Conservation (phyloP, 2,888 invertebrate genomes). For the Onthophagus sagittarius region DNA sequence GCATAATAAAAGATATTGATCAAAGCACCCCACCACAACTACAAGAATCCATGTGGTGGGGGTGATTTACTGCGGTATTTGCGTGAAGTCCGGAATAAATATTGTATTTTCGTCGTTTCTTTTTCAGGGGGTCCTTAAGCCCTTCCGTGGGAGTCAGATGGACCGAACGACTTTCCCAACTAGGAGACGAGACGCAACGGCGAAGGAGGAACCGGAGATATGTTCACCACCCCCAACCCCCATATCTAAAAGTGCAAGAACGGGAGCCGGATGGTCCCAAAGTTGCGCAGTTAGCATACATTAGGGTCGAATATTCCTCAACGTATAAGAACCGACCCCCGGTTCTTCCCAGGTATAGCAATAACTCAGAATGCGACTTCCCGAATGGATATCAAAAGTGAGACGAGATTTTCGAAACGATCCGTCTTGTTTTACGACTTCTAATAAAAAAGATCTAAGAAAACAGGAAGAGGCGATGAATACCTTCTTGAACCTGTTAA, state of each 20-base stretch:
- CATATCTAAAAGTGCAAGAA: not conserved
- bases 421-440: not conserved
- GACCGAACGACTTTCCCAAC: constrained; percentile 8
- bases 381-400: not conserved
- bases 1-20: constrained; percentile 12
- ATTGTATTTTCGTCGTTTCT: constrained; percentile 6
- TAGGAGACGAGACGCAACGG: constrained; percentile 4
- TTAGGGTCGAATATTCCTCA: not conserved
- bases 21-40: not conserved
- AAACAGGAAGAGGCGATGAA: no score
- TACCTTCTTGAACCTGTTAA: not conserved
- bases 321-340: not conserved
- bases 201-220: not conserved
- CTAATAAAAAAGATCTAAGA: no score
- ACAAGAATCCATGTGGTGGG: not conserved
- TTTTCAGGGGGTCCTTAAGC: not conserved
- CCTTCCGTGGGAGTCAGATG: not conserved
- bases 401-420: not conserved
- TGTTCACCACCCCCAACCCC: not conserved
- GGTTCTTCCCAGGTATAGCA: constrained; percentile 4
- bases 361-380: not conserved
- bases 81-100: constrained; percentile 9
- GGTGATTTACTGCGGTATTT: constrained; percentile 8
- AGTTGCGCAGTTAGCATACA: constrained; percentile 12
- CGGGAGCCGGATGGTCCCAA: constrained; percentile 5